These are phyloP conservation scores for Poecilia picta DNA, from an alignment of 2,797 vertebrate species.

Conservation along the genomic window DNA sequence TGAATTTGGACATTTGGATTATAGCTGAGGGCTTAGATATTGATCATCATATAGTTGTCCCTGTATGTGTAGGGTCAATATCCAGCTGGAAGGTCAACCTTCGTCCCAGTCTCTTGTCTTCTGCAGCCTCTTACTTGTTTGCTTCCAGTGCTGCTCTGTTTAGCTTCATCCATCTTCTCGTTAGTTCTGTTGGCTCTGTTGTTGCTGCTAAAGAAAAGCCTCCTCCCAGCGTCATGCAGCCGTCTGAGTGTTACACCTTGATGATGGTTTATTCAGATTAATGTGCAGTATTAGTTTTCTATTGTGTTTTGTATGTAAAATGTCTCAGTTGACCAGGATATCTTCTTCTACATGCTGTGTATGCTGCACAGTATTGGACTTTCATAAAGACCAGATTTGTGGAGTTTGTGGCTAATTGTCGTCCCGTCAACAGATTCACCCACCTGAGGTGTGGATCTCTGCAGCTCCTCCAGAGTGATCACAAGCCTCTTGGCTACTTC, in stretches of 20 bases:
- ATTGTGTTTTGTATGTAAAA: too few species aligned
- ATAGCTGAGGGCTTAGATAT: not conserved
- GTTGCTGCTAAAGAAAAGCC: not conserved
- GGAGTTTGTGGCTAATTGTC: not conserved
- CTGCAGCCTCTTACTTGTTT: not conserved
- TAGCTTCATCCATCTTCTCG: not conserved
- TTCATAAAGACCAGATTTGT: not conserved
- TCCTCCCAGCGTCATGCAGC: not conserved
- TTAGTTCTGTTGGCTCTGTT: not conserved
- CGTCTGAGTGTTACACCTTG: not conserved
- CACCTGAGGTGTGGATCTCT: not conserved
- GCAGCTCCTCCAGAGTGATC: not conserved
- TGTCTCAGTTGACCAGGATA: too few species aligned
- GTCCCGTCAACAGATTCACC: not conserved
- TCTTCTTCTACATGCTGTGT: too few species aligned
- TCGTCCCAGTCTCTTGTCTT: not conserved
- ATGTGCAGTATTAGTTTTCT: not conserved
- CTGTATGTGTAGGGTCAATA: not conserved
- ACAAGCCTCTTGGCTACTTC: not conserved
- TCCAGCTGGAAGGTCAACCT: not conserved
- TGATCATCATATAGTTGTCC: not conserved
- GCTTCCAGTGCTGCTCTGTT: not conserved
- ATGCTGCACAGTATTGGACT: not conserved
- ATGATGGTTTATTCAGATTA: not conserved
- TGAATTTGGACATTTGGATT: not conserved